Evolutionary conservation across 2,113 vertebrate genomes (phyloP), one percentile per base, ranked within the genome.

Genomic region (Hassar affinis): DNA sequence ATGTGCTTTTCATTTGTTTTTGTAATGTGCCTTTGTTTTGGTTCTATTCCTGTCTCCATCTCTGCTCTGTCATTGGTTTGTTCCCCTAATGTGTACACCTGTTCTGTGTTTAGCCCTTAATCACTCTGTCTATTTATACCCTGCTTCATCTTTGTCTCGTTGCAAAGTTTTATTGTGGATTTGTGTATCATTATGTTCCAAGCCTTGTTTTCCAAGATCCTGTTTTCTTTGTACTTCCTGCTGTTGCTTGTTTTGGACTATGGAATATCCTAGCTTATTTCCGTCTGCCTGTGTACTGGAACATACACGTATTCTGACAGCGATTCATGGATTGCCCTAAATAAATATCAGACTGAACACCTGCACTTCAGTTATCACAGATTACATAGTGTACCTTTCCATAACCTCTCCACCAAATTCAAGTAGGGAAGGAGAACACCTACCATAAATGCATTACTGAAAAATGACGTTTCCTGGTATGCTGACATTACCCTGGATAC

Each of bases 41-140:
- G 51, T 77, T 77, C 74, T 56, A 75, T 75, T 77, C 51, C 30
- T 30, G 74, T 52, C 49, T 74, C 45, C 25, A 30, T 2, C 9
- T 22, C 27, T 54, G 74, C 6, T 77, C 10, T 8, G 22, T 61
- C 22, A 45, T 25, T 76, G 17, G 4, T 76, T 56, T 54, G 20
- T 54, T 76, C 4, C 18, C 18, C 30, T 33, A 56, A 76, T 22
- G 51, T 54, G 74, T 22, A 51, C 47, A 56, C 56, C 12, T 18
- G 77, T 61, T 79, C 15, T 61, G 56, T 61, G 38, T 79, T 79
- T 61, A 61, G 15, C 22, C 25, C 25, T 79, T 27, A 59, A 79
- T 47, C 45, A 79, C 56, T 10, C 22, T 27, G 54, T 42, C 76
- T 59, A 78, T 78, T 57, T 78, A 59, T 42, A 59, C 12, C 30